Conservation (phyloP, 30 jellyfish, hydroid and myxozoan species). For the Mastigias papua region DNA sequence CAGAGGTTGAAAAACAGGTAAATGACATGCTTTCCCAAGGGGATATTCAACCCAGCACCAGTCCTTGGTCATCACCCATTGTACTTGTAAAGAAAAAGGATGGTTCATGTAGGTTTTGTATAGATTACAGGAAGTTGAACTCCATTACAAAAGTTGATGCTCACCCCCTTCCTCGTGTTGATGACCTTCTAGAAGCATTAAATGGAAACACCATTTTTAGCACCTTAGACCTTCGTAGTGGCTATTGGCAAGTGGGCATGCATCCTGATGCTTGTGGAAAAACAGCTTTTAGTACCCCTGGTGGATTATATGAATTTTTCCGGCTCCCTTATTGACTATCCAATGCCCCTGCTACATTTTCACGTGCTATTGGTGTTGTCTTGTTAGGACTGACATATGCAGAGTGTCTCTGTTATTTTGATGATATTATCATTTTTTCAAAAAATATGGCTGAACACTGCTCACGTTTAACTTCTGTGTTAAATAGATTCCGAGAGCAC, state of each 20-base stretch:
- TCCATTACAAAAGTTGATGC: conserved; percentile 50
- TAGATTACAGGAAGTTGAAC: conserved; percentile 32
- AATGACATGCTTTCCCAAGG: conserved; percentile 51
- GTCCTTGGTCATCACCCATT: conserved; percentile 74
- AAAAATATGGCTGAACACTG: conserved; percentile 20
- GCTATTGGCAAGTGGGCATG: conserved; percentile 27
- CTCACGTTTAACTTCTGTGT: conserved; percentile 5
- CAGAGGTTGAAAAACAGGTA: too few relatives aligned
- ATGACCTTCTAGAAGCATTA: conserved; percentile 50
- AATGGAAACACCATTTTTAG: conserved; percentile 36
- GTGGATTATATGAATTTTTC: conserved; percentile 31
- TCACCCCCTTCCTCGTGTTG: conserved; percentile 62
- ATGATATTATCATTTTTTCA: conserved; percentile 61
- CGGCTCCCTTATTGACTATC: conserved; percentile 25
- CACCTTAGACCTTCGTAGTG: conserved; percentile 38
- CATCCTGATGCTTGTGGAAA: conserved; percentile 14
- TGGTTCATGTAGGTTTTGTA: conserved; percentile 53
- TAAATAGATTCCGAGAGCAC: conserved; percentile 1
- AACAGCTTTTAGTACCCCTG: conserved; percentile 38
- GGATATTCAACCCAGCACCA: conserved; percentile 55
- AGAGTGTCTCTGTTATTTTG: conserved; percentile 31
- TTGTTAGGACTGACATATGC: conserved; percentile 10
- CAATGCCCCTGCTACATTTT: conserved; percentile 40
- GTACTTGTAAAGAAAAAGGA: conserved; percentile 49
- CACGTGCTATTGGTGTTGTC: conserved; percentile 38